Conservation (phyloP, 2,797 vertebrate species). For the Stomatorhinus walkeri region DNA sequence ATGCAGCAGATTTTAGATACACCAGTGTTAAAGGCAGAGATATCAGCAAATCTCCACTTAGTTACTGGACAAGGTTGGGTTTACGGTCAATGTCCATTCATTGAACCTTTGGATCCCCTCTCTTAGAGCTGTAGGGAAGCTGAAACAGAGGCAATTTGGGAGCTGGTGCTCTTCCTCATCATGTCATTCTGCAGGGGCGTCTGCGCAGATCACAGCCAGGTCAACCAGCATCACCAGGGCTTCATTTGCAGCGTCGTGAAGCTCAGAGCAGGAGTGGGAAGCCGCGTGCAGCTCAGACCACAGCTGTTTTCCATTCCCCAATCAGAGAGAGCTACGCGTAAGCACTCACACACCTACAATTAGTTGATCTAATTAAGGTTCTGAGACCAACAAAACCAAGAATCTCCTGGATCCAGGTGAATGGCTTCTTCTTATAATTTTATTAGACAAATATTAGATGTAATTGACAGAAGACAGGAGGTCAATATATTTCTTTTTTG, state of each 20-base stretch:
- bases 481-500: constrained; percentile 17
- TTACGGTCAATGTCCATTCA: background rate
- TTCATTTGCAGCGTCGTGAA: background rate
- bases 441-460: background rate
- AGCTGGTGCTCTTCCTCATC: background rate
- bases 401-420: background rate
- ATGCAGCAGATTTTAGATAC: background rate
- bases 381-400: background rate
- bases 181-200: background rate
- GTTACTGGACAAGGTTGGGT: background rate
- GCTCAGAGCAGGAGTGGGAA: background rate
- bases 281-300: background rate
- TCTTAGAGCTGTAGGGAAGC: background rate
- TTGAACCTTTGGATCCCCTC: background rate
- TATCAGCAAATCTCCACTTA: background rate
- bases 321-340: background rate
- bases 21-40: background rate
- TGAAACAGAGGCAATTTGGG: background rate
- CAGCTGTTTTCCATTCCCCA: background rate
- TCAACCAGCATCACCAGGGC: background rate
- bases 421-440: background rate
- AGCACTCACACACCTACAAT: background rate
- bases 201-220: background rate
- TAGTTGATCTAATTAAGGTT: background rate
- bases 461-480: background rate